Evolutionary conservation across 2,888 invertebrate species (phyloP), one percentile per base, ranked within the genome.

Genomic region (Leptinotarsa rubiginosa): DNA sequence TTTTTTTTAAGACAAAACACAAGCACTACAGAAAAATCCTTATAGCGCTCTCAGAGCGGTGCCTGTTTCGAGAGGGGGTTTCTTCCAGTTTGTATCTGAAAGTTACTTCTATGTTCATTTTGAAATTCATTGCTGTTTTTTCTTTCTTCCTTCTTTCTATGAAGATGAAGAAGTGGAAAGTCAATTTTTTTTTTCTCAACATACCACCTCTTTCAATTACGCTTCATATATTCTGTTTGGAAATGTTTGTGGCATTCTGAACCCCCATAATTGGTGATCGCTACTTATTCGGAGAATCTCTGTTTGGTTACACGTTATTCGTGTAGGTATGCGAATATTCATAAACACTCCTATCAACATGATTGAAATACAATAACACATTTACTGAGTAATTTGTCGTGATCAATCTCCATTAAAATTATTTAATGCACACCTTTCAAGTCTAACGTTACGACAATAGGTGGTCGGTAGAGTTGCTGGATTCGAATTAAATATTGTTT

Each of bases 341-440:
- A 25, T 31, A 25, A 67, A 67, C 50, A 67, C 67, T 22, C n/a
- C 47, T 31, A 52, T 22, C 22, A 47, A 70, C 62, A 47, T 31
- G 47, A 70, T 47, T 70, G 13, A 70, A 49, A 62, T 62, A 49
- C 31, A 70, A 47, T 47, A 62, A 70, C 16, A 47, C 22, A 62
- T 47, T 31, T 20, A 47, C 50, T 47, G 49, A 69, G 41, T 49
- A 69, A 69, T 69, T 41, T 59, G 54, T 20, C 20, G 25, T 50
- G 47, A 70, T 70, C 59, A 64, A 70, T 64, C 64, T 59, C 50
- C 56, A 64, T 70, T 64, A 25, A 62, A 64, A 70, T 25, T 50
- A 59, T 64, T 31, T 22, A 64, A 5, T 41, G 25, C 49, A 47
- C 16, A 47, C 69, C 69, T 69, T 69, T 59, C 25, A 59, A 62